Percentiles rank a stretch among this genome's conserved stretches.
These are phyloP conservation scores for Phataginus tetradactyla DNA, from an alignment of 2,797 vertebrate genomes.

Conservation along the genomic window DNA sequence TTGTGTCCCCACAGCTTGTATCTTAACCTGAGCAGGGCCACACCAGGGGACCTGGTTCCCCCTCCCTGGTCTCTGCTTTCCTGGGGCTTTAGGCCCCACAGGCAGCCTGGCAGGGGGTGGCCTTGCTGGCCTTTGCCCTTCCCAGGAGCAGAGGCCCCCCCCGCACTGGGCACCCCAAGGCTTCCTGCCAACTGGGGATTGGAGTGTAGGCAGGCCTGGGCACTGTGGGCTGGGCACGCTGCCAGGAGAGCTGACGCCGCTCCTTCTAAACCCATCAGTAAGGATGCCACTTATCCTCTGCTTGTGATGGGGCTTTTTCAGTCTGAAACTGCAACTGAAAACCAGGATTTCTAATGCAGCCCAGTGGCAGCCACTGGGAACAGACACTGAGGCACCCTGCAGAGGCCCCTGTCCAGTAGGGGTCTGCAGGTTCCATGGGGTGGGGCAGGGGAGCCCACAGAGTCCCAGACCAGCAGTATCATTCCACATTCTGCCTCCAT, in stretches of 20 bases:
- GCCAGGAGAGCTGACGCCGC: not conserved
- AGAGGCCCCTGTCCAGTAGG: not conserved
- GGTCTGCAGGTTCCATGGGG: not conserved
- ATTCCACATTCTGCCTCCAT: not conserved
- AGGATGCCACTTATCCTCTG: fast-evolving
- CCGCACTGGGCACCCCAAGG: not conserved
- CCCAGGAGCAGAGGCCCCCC: not conserved
- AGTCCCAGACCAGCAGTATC: not conserved
- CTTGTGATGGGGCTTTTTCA: not conserved
- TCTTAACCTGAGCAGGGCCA: not conserved
- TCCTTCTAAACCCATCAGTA: not conserved
- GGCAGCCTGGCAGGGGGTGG: not conserved
- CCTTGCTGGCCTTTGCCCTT: not conserved
- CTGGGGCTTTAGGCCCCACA: no score
- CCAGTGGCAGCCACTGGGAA: not conserved
- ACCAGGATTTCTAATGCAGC: not conserved
- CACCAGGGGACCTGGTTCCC: not conserved
- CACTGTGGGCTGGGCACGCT: not conserved
- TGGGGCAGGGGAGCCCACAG: not conserved
- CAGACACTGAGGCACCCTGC: no score
- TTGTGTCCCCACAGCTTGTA: not conserved
- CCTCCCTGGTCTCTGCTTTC: no score
- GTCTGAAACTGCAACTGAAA: not conserved
- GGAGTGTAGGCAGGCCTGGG: not conserved
- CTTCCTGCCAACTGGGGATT: not conserved